Conservation (phyloP, 1,140 invertebrate species). For the Brachionus calyciflorus region DNA sequence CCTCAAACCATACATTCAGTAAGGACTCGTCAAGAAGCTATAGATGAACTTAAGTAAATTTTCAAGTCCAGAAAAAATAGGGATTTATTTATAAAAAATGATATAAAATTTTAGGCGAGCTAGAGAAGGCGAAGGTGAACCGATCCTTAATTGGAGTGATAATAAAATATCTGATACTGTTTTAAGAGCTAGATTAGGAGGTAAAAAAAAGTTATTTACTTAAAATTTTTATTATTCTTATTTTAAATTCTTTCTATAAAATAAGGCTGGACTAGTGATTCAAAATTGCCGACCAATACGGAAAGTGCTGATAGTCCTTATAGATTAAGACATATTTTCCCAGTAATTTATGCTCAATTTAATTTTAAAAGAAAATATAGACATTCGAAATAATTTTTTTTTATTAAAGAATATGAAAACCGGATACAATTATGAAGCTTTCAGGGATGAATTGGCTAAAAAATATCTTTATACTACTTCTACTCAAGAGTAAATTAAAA, state of each 20-base stretch:
- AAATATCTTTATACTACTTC: conserved; percentile 23
- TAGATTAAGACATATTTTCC: conserved; percentile 34
- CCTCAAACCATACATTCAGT: conserved; percentile 33
- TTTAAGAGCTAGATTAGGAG: conserved; percentile 20
- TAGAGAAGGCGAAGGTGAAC: not conserved
- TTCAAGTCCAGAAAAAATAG: not conserved
- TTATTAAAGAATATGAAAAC: conserved; percentile 37
- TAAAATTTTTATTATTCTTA: too few species aligned
- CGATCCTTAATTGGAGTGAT: conserved; percentile 7
- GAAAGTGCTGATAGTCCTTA: not conserved
- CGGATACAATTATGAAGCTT: conserved; percentile 9
- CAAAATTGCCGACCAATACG: not conserved
- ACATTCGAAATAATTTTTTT: not conserved
- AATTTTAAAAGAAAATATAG: not conserved
- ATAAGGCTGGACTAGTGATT: conserved; percentile 38
- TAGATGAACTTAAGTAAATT: conserved; percentile 35
- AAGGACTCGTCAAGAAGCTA: not conserved
- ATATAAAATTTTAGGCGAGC: not conserved
- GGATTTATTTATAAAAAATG: not conserved
- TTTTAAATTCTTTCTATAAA: too few species aligned
- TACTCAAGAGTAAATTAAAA: conserved; percentile 23
- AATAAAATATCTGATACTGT: conserved; percentile 39
- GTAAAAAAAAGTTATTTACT: not conserved
- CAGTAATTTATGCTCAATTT: not conserved
- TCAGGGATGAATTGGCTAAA: conserved; percentile 34